Conservation (phyloP, 2,888 invertebrate genomes). For the Drosophila paucipuncta region DNA sequence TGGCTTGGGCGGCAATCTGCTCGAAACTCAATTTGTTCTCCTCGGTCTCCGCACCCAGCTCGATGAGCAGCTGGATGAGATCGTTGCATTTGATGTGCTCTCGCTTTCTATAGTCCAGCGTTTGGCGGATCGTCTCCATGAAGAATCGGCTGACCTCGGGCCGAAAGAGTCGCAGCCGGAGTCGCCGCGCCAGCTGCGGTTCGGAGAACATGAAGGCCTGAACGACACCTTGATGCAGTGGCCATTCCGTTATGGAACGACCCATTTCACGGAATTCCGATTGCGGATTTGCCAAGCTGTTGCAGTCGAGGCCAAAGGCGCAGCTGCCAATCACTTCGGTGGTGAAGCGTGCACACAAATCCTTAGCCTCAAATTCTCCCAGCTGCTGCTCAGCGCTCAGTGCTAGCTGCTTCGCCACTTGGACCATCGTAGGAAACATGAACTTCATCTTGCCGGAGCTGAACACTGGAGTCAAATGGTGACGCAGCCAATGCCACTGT, state of each 20-base stretch:
- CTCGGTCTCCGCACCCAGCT: conserved; percentile 17
- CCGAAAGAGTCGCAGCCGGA: conserved; percentile 55
- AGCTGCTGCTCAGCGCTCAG: conserved; percentile 19
- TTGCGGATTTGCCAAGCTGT: conserved; percentile 84
- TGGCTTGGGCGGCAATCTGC: conserved; percentile 86
- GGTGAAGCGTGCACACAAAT: conserved; percentile 85
- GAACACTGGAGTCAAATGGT: conserved; percentile 86
- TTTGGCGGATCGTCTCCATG: conserved; percentile 84
- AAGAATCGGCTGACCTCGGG: conserved; percentile 71
- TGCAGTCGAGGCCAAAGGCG: conserved; percentile 86
- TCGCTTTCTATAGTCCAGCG: conserved; percentile 81
- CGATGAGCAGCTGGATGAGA: conserved; percentile 83
- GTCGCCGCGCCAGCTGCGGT: conserved; percentile 51
- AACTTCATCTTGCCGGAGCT: conserved; percentile 86
- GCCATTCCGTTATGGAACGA: conserved; percentile 42
- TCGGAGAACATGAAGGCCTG: conserved; percentile 59
- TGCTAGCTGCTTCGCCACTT: conserved; percentile 45
- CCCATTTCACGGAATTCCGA: conserved; percentile 82
- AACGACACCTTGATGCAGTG: conserved; percentile 33
- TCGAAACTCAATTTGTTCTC: conserved; percentile 75
- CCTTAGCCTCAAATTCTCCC: conserved; percentile 84
- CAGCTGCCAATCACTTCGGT: conserved; percentile 86
- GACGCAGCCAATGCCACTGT: conserved; percentile 85
- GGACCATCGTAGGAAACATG: conserved; percentile 84
- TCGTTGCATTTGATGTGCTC: conserved; percentile 84